phyloP scores from a whole-genome alignment of 2,888 invertebrate genomes.

The Tolmerus cingulatus region DNA sequence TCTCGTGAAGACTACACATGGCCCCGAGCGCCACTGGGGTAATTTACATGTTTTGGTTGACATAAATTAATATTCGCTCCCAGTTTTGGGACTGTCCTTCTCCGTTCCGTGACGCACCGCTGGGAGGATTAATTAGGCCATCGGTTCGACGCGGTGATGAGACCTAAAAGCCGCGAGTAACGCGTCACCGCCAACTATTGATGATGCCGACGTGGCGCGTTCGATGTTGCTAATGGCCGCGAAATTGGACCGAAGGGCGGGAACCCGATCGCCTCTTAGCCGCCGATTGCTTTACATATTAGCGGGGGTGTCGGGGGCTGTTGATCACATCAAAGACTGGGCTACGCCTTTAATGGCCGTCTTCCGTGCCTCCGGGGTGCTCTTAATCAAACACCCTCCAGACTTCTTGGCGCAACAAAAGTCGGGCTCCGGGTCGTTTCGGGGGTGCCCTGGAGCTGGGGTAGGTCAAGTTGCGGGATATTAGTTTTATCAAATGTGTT shows the following conservation, averaged over 20 bases:
- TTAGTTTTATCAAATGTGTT: neutral
- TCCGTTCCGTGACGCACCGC: neutral
- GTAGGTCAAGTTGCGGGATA: neutral
- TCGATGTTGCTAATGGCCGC: neutral
- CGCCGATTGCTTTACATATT: neutral
- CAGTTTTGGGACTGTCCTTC: neutral
- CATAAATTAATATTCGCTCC: neutral
- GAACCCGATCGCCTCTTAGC: neutral
- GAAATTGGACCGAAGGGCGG: neutral
- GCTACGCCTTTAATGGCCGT: neutral
- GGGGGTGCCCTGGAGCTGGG: neutral
- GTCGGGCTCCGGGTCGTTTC: neutral
- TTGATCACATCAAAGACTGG: neutral
- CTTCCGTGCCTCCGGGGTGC: neutral
- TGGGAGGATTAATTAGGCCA: neutral
- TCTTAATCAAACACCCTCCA: neutral
- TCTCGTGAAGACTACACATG: neutral
- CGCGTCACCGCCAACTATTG: neutral
- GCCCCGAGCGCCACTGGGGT: neutral
- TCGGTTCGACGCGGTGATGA: neutral
- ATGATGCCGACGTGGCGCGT: neutral
- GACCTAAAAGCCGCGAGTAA: neutral
- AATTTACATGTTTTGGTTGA: neutral
- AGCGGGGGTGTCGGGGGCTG: neutral
- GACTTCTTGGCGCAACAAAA: neutral